These are phyloP conservation scores for Crepidodera aurea DNA, from an alignment of 2,888 invertebrate genomes.

Conservation along the genomic window DNA sequence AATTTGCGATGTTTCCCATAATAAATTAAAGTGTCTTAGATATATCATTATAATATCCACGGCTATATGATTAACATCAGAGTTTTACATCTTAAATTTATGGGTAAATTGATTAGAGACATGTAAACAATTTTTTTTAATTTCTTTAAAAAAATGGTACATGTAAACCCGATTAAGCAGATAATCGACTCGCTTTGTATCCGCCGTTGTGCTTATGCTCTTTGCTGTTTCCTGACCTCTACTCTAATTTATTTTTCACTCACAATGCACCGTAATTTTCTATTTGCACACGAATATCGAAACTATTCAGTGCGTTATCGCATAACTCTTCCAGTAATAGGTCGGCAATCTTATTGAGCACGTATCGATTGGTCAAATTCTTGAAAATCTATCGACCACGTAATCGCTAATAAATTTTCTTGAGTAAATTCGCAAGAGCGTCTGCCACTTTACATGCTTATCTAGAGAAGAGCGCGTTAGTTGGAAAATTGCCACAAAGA, in stretches of 20 bases:
- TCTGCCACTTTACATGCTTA: slow-evolving; percentile 4
- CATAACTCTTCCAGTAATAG: not conserved
- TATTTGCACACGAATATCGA: not conserved
- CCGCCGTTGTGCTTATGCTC: too few relatives aligned
- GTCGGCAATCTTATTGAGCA: not conserved
- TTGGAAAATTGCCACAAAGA: not conserved
- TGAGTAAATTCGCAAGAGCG: slow-evolving; percentile 1
- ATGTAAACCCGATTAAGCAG: too few relatives aligned
- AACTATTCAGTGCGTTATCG: not conserved
- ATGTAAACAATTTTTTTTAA: too few relatives aligned
- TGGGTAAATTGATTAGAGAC: too few relatives aligned
- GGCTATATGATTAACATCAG: too few relatives aligned
- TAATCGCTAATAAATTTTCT: slow-evolving; percentile 1
- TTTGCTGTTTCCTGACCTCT: not conserved
- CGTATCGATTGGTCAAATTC: slow-evolving; percentile 2
- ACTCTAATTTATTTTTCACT: not conserved
- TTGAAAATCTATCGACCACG: slow-evolving; percentile 3
- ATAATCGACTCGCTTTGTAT: too few relatives aligned
- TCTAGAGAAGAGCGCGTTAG: not conserved
- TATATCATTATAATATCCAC: too few relatives aligned
- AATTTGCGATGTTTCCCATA: too few relatives aligned
- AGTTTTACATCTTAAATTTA: too few relatives aligned
- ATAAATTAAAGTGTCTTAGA: too few relatives aligned
- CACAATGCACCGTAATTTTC: not conserved
- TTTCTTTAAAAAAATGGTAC: too few relatives aligned